Base-by-base conservation (phyloP, 1,140 invertebrate genomes). In the Scaptomyza hsui region DNA sequence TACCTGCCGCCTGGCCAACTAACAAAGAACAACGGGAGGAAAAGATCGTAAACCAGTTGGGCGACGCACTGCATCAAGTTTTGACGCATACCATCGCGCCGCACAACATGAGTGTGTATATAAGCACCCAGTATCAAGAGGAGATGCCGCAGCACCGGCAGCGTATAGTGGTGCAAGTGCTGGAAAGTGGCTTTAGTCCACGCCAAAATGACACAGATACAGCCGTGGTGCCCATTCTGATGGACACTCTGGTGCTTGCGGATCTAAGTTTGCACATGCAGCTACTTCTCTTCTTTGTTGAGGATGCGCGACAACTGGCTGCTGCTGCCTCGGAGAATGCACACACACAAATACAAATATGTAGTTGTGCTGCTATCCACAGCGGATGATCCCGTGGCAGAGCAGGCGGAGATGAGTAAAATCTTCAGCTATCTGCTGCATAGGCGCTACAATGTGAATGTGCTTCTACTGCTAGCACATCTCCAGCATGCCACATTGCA, bases 341-440 rank as follows among this genome's bases (percentile, higher is more conserved):
- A 1, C 37, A 39, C 56, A 9, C 13, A 5, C 2, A 77, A 75
- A n/a, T 12, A 12, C 9, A 10, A 42, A 12, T 71, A 48, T 5
- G 1, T 85, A 0, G 24, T 85, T 5, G 55, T 86, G 1, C n/a
- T 62, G 44, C 19, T 78, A 1, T 24, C 42, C 0, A 6, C 9
- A 3, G 26, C 35, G 4, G 10, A 37, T 1, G 10, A 47, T 4
- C 9, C 6, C 5, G 10, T 6, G 5, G 39, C 18, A 32, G 44
- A 16, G 12, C n/a, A 0, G 0, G 10, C 3, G 15, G 12, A 44
- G 0, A 82, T 86, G 82, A 29, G 61, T 2, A 7, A n/a, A 10
- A 69, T 86, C 0, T 88, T 86, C 12, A 18, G 1, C 0, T 72
- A 78, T 15, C 69, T 86, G 10, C 41, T 88, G 59, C 62, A 63